phyloP scores from a whole-genome alignment of 2,113 vertebrate genomes.

The Bubo scandiacus region DNA sequence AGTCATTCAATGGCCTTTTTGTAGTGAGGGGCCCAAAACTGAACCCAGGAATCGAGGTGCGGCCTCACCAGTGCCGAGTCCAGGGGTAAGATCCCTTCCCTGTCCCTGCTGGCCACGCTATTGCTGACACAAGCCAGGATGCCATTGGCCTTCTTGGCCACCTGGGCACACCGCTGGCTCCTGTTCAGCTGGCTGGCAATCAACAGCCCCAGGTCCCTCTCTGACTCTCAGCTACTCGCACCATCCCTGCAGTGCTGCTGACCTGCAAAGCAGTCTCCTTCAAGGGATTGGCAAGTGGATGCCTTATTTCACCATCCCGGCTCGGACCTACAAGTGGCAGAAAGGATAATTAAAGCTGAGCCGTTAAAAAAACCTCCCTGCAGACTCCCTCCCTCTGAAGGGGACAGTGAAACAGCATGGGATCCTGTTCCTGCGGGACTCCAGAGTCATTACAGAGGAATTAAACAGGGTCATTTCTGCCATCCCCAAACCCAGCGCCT shows the following conservation, averaged over 20 bases:
- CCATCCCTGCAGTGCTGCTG: neutral
- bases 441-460: neutral
- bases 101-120: too few species aligned
- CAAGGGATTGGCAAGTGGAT: rapidly evolving
- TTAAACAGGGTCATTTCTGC: neutral
- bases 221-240: neutral
- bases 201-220: too few species aligned
- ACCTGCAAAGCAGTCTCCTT: neutral
- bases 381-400: neutral
- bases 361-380: neutral
- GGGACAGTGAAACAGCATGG: rapidly evolving
- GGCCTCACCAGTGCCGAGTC: too few species aligned
- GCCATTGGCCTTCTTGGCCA: too few species aligned
- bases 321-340: neutral
- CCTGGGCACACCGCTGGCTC: too few species aligned
- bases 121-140: too few species aligned
- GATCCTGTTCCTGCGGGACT: neutral
- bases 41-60: too few species aligned
- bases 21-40: too few species aligned
- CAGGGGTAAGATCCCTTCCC: too few species aligned
- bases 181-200: too few species aligned
- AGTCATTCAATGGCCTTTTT: too few species aligned
- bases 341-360: neutral
- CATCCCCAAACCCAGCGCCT: neutral
- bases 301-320: neutral